A percentile compares a stretch with the other conserved stretches of the same genome.
Conservation (phyloP, 2,113 vertebrate species). For the Stegostoma tigrinum region DNA sequence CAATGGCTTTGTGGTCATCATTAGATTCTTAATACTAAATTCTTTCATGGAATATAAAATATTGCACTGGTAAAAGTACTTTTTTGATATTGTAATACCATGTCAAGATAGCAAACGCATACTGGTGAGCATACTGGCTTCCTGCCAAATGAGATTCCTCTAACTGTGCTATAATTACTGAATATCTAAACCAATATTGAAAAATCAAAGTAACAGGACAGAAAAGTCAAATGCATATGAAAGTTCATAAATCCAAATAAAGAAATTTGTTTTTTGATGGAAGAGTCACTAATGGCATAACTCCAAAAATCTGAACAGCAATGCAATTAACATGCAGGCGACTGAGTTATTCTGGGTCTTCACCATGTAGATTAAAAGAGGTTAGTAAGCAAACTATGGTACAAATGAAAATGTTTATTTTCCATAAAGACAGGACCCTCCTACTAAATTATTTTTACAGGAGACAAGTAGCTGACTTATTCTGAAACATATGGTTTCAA, state of each 20-base stretch:
- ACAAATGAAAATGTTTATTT: constrained; percentile 11
- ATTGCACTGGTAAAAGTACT: not conserved
- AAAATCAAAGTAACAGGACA: not conserved
- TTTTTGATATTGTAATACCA: not conserved
- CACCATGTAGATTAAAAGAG: not conserved
- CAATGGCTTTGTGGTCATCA: too few relatives aligned
- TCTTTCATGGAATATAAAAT: not conserved
- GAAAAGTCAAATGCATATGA: not conserved
- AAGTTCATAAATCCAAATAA: not conserved
- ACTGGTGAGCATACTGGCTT: not conserved
- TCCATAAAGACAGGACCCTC: not conserved
- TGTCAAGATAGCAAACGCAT: not conserved
- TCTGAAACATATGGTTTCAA: not conserved
- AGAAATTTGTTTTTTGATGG: not conserved
- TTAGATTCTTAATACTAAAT: not conserved
- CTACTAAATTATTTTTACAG: not conserved
- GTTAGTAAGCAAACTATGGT: not conserved
- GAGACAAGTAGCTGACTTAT: not conserved
- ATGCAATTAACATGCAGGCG: not conserved
- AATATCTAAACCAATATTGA: not conserved
- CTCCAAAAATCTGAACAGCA: not conserved
- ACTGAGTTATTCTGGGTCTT: not conserved
- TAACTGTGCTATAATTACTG: not conserved
- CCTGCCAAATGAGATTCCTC: not conserved
- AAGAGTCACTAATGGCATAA: not conserved